Percentiles rank a stretch among this genome's conserved stretches.
Evolutionary conservation across 92 coral and sea anemone genomes (phyloP).

Genomic region (Porites lobata): DNA sequence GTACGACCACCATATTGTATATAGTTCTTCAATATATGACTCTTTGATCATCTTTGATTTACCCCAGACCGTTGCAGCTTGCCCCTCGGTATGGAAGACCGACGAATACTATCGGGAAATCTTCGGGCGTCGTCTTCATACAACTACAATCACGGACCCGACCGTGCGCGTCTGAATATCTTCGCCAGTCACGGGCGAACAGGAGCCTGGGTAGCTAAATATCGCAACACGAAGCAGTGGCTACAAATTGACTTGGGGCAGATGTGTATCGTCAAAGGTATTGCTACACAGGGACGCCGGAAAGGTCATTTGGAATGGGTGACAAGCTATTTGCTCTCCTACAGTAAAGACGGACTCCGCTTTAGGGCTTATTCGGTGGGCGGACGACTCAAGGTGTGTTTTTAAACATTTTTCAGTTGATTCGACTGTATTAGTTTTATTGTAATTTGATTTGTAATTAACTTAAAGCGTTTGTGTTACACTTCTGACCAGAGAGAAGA

Average conservation of each 20-base stretch:
- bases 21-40: not conserved
- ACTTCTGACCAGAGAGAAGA: too few relatives aligned
- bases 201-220: conserved; percentile 83
- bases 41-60: not conserved
- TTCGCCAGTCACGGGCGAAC: conserved; percentile 70
- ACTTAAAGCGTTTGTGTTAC: too few relatives aligned
- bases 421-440: too few relatives aligned
- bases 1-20: not conserved
- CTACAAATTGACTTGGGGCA: conserved; percentile 74
- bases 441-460: too few relatives aligned
- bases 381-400: conserved; percentile 60
- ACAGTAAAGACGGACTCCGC: conserved; percentile 57
- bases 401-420: not conserved
- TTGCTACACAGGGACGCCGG: conserved; percentile 86
- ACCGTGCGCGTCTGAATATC: conserved; percentile 81
- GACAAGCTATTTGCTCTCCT: conserved; percentile 61
- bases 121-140: conserved; percentile 78
- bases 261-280: conserved; percentile 75
- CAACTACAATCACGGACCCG: conserved; percentile 87
- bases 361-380: conserved; percentile 63
- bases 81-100: conserved; percentile 86
- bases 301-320: conserved; percentile 76
- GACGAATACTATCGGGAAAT: conserved; percentile 73
- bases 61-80: conserved; percentile 72
- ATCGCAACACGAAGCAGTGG: conserved; percentile 73